phyloP scores from a whole-genome alignment of 2,888 invertebrate genomes.

The Girardia tigrina region DNA sequence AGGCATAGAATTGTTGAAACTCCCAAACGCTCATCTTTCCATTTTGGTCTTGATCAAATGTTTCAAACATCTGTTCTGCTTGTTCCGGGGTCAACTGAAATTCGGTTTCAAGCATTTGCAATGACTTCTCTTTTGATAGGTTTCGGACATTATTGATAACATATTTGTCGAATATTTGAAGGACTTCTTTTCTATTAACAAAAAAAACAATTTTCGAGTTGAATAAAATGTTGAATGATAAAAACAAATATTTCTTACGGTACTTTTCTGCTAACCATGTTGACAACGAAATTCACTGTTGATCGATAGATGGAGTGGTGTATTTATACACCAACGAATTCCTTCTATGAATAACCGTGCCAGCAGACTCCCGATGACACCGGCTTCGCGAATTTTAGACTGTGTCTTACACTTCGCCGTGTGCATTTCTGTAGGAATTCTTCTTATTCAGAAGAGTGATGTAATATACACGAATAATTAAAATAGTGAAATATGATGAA shows the following conservation, averaged over 20 bases:
- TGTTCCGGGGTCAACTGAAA: conserved; percentile 42
- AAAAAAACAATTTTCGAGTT: not conserved
- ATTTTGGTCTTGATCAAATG: conserved; percentile 47
- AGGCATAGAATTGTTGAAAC: conserved; percentile 45
- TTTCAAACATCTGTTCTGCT: conserved; percentile 44
- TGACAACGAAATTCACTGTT: no score
- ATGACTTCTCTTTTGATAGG: conserved; percentile 42
- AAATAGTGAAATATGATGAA: conserved; percentile 3
- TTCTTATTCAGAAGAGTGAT: not conserved
- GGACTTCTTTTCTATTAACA: conserved; percentile 44
- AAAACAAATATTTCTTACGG: not conserved
- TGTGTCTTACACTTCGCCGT: not conserved
- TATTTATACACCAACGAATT: no score
- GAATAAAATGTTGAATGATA: not conserved
- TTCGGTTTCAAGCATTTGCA: conserved; percentile 43
- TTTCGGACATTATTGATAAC: conserved; percentile 3
- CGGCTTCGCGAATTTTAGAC: not conserved
- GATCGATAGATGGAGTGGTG: no score
- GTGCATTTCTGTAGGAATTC: not conserved
- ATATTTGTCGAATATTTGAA: conserved; percentile 45
- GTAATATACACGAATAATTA: not conserved
- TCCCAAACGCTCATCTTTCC: conserved; percentile 48
- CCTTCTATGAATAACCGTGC: no score
- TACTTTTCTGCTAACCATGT: conserved; percentile 5
- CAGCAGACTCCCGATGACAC: not conserved